Percentiles rank a stretch among this genome's conserved stretches.
Conservation (phyloP, 2,888 invertebrate genomes). For the Lithophane leautieri region DNA sequence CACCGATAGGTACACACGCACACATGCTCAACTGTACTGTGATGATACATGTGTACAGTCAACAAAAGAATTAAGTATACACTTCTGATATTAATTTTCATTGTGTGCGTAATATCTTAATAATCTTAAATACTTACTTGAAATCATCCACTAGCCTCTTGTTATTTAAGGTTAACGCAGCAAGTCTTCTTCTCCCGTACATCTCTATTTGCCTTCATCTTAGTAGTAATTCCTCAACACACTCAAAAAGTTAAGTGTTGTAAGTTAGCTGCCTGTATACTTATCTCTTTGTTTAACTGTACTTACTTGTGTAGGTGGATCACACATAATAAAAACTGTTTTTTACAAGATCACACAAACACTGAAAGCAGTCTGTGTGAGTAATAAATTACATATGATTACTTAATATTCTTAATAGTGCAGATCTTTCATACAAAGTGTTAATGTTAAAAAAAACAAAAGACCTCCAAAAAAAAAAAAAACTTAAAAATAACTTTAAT, state of each 20-base stretch:
- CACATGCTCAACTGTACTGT: conserved; percentile 36
- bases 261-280: background rate
- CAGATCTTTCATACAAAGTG: conserved; percentile 24
- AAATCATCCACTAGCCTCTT: background rate
- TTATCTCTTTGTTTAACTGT: conserved; percentile 16
- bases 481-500: too few relatives aligned
- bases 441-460: background rate
- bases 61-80: background rate
- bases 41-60: conserved; percentile 25
- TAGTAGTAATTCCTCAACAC: background rate
- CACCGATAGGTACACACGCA: conserved; percentile 56
- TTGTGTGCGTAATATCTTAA: background rate
- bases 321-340: conserved; percentile 30
- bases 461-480: too few relatives aligned
- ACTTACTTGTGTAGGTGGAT: conserved; percentile 18
- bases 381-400: too few relatives aligned
- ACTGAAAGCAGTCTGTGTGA: background rate
- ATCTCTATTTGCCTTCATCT: background rate
- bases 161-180: background rate
- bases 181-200: background rate
- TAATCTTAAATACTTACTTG: too few relatives aligned
- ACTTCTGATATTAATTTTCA: too few relatives aligned
- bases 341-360: conserved; percentile 30
- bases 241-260: too few relatives aligned
- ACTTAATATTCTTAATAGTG: conserved; percentile 4